Base-by-base conservation (phyloP, 2,797 vertebrate genomes). In the Eidolon dupreanum region DNA sequence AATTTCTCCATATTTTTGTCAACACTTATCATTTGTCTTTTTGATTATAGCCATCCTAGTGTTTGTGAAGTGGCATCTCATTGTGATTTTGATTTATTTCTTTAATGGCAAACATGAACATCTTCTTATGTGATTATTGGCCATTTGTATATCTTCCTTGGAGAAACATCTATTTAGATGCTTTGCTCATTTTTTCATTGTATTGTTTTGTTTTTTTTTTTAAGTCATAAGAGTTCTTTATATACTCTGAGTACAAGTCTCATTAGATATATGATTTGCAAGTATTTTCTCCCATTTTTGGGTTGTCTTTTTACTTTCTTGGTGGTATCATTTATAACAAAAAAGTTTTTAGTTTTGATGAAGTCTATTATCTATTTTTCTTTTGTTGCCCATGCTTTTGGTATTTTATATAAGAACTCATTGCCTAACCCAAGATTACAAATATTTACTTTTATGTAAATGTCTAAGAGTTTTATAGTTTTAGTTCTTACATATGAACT, bases 381-480 rank as follows among this genome's bases (percentile, higher is more conserved):
- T 71, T n/a, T 94, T 53, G 10, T 89, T 51, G 9, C 7, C 24
- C n/a, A 13, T 93, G 33, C n/a, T 85, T 85, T 96, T 86, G 31
- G 11, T 75, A 87, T 74, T 93, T 84, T 90, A 74, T 71, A 5
- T 59, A 89, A 92, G 59, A 95, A 93, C 59, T 5, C 22, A 71
- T 82, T n/a, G 15, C 15, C 31, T 94, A 74, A 53, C 7, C 3
- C 24, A 88, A 88, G 33, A 12, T 88, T 79, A 68, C 26, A 90
- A 92, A 78, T 8, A 73, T 61, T 84, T 79, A 93, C 51, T 92
- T 92, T 82, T 51, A 68, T 31, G 38, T 85, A 68, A 83, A 68
- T 17, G 55, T 88, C 55, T 66, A 73, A 82, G 28, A 90, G 43
- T 88, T 93, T 75, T 96, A 63, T 90, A 53, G 78, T 81, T 93